Base-by-base conservation (phyloP, 2,888 invertebrate genomes). In the Magallana nippona region DNA sequence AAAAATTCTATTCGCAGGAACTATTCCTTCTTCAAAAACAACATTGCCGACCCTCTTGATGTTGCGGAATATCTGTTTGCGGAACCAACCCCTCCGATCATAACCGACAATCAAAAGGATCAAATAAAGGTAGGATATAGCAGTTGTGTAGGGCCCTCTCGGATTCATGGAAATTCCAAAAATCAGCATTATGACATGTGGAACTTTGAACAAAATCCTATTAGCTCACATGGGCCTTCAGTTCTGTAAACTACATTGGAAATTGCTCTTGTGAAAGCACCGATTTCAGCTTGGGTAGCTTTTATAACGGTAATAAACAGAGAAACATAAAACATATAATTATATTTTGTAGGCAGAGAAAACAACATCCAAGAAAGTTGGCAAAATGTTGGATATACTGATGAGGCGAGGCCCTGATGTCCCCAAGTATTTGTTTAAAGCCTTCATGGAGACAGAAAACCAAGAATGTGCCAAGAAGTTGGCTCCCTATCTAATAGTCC, bases 391-490 rank as follows among this genome's bases (percentile, higher is more conserved):
- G 55, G 80, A 80, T 58, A 79, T 55, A 10, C 55, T 83, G 44
- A 1, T 19, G n/a, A 55, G 55, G 10, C 63, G 83, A 55, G 83
- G 83, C 5, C 57, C 60, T 1, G 63, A 27, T 17, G 83, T 63
- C n/a, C 63, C 63, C 19, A 63, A 83, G 71, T 44, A 13, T 55
- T 56, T 83, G 2, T 83, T 79, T 56, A 27, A 83, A 10, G 83
- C 83, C 10, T 79, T 79, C 13, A 27, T 83, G 79, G 79, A 83
- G n/a, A 83, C 83, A 55, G n/a, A 15, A 15, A 83, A 83, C 22
- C 27, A n/a, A n/a, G 79, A 83, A 5, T 60, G 79, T 27, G 83
- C 83, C 1, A 56, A 63, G 32, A 55, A 32, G 27, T 56, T 83
- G 11, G 56, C 63, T 27, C 60, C 57, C 17, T 83, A 83, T 56